These are phyloP conservation scores for Casuarius casuarius DNA, from an alignment of 2,113 vertebrate genomes.

Conservation along the genomic window DNA sequence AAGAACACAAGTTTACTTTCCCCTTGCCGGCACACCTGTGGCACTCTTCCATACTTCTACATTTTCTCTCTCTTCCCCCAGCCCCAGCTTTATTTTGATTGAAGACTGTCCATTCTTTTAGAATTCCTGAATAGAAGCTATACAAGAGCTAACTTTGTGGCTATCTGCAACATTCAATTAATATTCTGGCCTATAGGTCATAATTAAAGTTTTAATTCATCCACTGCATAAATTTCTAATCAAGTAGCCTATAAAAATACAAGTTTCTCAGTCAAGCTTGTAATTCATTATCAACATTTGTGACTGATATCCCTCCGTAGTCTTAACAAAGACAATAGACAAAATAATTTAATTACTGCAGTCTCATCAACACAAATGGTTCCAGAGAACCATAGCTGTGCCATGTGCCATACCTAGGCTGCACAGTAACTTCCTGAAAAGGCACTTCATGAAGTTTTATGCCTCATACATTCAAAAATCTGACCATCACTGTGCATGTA, in stretches of 20 bases:
- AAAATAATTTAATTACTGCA: not conserved
- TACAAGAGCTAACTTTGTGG: not conserved
- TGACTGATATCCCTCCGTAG: not conserved
- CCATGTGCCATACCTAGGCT: not conserved
- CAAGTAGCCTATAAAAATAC: not conserved
- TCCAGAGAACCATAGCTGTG: not conserved
- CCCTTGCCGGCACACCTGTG: not conserved
- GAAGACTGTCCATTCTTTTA: slow-evolving; percentile 17
- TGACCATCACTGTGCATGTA: not conserved
- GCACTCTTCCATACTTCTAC: not conserved
- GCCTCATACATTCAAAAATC: not conserved
- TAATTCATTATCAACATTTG: not conserved
- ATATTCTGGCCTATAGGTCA: not conserved
- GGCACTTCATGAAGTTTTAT: not conserved
- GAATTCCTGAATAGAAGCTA: slow-evolving; percentile 50
- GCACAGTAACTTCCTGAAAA: not conserved
- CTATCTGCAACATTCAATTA: not conserved
- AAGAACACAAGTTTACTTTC: not conserved
- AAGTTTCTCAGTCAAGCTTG: not conserved
- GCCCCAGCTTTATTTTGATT: not conserved
- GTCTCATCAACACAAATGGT: not conserved
- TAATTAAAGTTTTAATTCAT: slow-evolving; percentile 19
- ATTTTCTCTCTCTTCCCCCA: not conserved
- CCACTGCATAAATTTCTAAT: slow-evolving; percentile 18
- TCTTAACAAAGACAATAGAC: not conserved